A percentile compares a stretch with the other conserved stretches of the same genome.
Conservation (phyloP, 2,113 vertebrate genomes). For the Seriola rivoliana region DNA sequence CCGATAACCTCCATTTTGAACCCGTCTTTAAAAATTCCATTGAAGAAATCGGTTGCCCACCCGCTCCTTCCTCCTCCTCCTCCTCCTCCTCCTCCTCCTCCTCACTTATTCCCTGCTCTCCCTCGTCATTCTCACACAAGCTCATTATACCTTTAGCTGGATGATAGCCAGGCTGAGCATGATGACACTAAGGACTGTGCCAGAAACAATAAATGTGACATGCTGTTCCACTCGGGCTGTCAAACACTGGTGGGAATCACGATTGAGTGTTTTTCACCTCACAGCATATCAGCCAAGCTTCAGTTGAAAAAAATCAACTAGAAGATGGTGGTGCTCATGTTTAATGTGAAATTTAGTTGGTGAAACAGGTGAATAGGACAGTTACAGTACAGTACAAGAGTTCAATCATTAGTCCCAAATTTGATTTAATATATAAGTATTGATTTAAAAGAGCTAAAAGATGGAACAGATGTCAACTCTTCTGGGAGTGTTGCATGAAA, state of each 20-base stretch:
- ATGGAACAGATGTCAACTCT: neutral
- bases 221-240: constrained; percentile 42
- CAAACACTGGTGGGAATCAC: constrained; percentile 43
- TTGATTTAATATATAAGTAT: neutral
- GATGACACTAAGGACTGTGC: constrained; percentile 67
- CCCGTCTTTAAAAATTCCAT: constrained; percentile 74
- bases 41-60: constrained; percentile 53
- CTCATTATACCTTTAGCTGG: constrained; percentile 66
- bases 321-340: neutral
- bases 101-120: constrained; percentile 7
- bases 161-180: constrained; percentile 59
- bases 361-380: too few species aligned
- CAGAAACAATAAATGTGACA: constrained; percentile 70
- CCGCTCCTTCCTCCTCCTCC: neutral
- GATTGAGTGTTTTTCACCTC: constrained; percentile 49
- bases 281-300: constrained; percentile 1
- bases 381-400: neutral
- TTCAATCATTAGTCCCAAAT: neutral
- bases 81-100: neutral
- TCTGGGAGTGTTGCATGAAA: neutral
- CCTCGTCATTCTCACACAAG: constrained; percentile 49
- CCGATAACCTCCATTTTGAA: constrained; percentile 77
- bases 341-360: too few species aligned
- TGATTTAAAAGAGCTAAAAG: neutral
- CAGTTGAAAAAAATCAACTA: neutral